phyloP scores from a whole-genome alignment of 2,113 vertebrate species.

The Paracanthobrama guichenoti region DNA sequence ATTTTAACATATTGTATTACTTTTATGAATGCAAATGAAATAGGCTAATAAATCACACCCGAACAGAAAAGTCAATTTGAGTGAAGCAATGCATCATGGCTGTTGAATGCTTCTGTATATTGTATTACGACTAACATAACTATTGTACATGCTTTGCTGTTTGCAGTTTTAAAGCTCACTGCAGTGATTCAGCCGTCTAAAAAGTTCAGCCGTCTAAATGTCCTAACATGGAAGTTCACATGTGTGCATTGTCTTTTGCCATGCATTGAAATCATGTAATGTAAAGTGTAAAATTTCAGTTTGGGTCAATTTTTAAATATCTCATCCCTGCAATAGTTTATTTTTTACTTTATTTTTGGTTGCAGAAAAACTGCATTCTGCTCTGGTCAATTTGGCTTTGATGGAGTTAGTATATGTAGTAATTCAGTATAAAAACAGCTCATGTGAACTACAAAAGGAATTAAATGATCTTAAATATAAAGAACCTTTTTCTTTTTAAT shows the following conservation, averaged over 20 bases:
- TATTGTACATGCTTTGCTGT: constrained; percentile 13
- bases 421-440: not conserved
- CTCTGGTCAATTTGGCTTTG: not conserved
- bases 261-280: not conserved
- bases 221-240: not conserved
- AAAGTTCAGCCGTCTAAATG: not conserved
- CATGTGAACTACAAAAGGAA: not conserved
- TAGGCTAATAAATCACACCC: not conserved
- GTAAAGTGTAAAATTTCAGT: not conserved
- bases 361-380: too few relatives aligned
- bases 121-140: not conserved
- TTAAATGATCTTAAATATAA: not conserved
- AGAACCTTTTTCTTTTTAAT: not conserved
- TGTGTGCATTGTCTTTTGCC: constrained; percentile 7
- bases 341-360: too few relatives aligned
- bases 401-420: not conserved
- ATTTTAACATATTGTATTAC: not conserved
- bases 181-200: not conserved
- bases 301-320: not conserved
- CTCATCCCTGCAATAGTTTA: too few relatives aligned
- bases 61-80: not conserved
- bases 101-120: not conserved
- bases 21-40: not conserved
- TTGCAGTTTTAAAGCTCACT: not conserved
- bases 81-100: not conserved